Base-by-base conservation (phyloP, 1,140 invertebrate genomes). In the Magallana gigas region DNA sequence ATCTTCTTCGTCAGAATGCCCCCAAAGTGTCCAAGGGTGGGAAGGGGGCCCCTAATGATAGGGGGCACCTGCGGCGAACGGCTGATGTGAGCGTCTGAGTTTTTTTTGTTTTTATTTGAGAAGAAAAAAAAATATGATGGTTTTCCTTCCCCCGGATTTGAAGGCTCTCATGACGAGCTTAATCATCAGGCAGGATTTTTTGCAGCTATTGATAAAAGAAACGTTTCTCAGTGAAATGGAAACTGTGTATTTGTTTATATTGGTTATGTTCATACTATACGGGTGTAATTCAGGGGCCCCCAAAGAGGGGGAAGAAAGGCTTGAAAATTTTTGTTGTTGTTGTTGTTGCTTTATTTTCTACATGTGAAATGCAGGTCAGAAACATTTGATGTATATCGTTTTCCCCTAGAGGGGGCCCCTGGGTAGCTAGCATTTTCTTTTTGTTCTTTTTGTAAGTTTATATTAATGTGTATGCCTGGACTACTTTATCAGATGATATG, bases 381-480 rank as follows among this genome's bases (percentile, higher is more conserved):
- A 76, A 76, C 23, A 76, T 76, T 12, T 12, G 18, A 29, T 76
- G 23, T 76, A 36, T 76, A 76, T 76, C 5, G 18, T 18, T 76
- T 76, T 29, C 68, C 68, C 68, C 68, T 36, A 29, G 9, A 48
- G 68, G 68, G 23, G 68, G 68, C 68, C 68, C 23, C 68, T 76
- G 68, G 68, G 23, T 76, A 76, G 68, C 68, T 76, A 76, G 68
- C 68, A 76, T 76, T 76, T 76, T 76, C 68, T 76, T 76, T 71
- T 76, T 76, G 68, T 76, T 76, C 68, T 76, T 76, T 76, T 76
- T 76, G 68, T 76, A 76, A 76, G 68, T 76, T 76, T 76, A 76
- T 76, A 76, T 76, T 76, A 12, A 23, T 76, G 68, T 12, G 23
- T 76, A 29, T 76, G 68, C 68, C 68, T 76, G 68, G 18, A 76